phyloP scores from a whole-genome alignment of 2,113 vertebrate species.

The Vireo altiloquus region DNA sequence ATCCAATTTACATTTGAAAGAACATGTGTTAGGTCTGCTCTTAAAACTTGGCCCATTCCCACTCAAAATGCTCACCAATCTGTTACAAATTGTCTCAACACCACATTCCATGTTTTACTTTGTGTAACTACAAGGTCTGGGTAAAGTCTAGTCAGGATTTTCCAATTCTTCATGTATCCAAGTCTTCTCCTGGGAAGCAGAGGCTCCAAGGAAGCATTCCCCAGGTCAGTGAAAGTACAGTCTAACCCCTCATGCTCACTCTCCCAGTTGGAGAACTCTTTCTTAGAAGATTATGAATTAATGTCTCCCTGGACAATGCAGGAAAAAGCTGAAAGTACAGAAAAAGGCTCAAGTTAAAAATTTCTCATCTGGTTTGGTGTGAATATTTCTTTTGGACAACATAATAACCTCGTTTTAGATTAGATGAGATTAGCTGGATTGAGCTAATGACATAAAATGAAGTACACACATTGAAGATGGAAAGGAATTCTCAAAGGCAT shows the following conservation, averaged over 20 bases:
- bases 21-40: slow-evolving; percentile 28
- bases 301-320: background rate
- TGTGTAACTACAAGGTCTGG: slow-evolving; percentile 12
- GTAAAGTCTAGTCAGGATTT: slow-evolving; percentile 31
- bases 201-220: background rate
- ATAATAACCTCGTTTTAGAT: background rate
- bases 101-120: background rate
- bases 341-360: background rate
- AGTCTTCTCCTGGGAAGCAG: background rate
- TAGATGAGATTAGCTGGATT: background rate
- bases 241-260: background rate
- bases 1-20: slow-evolving; percentile 56
- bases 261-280: background rate
- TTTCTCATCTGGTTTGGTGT: background rate
- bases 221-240: background rate
- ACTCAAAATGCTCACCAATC: slow-evolving; percentile 31
- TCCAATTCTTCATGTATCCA: background rate
- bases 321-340: background rate
- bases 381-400: background rate
- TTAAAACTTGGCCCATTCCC: slow-evolving; percentile 41
- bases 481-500: background rate
- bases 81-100: slow-evolving; percentile 29
- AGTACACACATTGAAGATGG: background rate
- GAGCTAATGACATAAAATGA: background rate
- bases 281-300: background rate